These are phyloP conservation scores for Varecia variegata DNA, from an alignment of 2,797 vertebrate genomes.

Conservation along the genomic window DNA sequence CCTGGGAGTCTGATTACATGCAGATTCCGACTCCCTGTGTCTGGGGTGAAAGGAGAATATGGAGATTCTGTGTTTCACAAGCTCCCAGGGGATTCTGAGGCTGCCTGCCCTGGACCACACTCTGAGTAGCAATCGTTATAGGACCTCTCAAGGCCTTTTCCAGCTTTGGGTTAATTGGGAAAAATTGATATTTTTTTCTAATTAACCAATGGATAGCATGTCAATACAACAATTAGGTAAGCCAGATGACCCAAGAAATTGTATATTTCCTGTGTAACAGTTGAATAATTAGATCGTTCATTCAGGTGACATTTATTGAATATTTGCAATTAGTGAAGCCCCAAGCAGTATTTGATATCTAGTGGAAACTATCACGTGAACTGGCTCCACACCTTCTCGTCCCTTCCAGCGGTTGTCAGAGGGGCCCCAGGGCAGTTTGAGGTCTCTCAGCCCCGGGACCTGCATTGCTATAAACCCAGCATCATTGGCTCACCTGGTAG, in stretches of 20 bases:
- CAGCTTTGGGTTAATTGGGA: neutral
- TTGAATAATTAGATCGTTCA: neutral
- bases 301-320: neutral
- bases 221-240: neutral
- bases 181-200: neutral
- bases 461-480: neutral
- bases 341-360: neutral
- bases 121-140: neutral
- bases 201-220: neutral
- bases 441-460: neutral
- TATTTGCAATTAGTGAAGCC: neutral
- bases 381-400: neutral
- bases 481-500: fast-evolving
- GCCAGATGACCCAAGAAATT: neutral
- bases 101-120: neutral
- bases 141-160: neutral
- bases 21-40: neutral
- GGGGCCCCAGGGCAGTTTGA: neutral
- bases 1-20: neutral
- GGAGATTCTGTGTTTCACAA: neutral
- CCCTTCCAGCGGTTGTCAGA: neutral
- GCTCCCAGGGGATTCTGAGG: neutral
- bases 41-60: neutral
- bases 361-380: neutral
- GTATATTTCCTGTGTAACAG: neutral